These are phyloP conservation scores for Pristiophorus japonicus DNA, from an alignment of 2,113 vertebrate genomes.

Conservation along the genomic window DNA sequence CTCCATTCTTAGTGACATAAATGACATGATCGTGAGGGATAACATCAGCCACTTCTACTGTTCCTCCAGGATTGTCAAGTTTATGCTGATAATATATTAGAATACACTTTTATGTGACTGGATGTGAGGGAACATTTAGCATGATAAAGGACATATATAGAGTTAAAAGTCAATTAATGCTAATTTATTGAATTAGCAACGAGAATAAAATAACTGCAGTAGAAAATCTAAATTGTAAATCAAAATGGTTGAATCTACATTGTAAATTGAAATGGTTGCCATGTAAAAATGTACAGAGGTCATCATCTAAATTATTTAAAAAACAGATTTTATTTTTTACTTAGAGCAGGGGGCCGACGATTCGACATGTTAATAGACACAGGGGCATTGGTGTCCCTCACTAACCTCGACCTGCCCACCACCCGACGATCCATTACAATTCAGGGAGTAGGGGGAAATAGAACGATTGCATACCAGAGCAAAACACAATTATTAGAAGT, in stretches of 20 bases:
- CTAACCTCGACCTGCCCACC: too few relatives aligned
- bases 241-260: conserved; percentile 6
- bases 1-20: conserved; percentile 14
- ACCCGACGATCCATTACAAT: too few relatives aligned
- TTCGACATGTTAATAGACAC: too few relatives aligned
- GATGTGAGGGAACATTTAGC: neutral
- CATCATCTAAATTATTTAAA: neutral
- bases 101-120: neutral
- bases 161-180: conserved; percentile 11
- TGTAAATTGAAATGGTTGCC: neutral
- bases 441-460: too few relatives aligned
- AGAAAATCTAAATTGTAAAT: conserved; percentile 23
- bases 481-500: too few relatives aligned
- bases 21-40: neutral
- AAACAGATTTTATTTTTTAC: neutral
- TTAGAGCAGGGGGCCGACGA: too few relatives aligned
- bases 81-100: neutral
- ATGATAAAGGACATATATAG: neutral
- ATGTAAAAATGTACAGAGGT: neutral
- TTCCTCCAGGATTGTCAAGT: neutral
- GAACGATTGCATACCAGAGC: too few relatives aligned
- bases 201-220: neutral
- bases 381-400: too few relatives aligned
- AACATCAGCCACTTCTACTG: neutral
- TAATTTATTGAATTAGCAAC: conserved; percentile 30